Evolutionary conservation across 1,140 invertebrate species (phyloP).

Genomic region (Oedothorax gibbosus): DNA sequence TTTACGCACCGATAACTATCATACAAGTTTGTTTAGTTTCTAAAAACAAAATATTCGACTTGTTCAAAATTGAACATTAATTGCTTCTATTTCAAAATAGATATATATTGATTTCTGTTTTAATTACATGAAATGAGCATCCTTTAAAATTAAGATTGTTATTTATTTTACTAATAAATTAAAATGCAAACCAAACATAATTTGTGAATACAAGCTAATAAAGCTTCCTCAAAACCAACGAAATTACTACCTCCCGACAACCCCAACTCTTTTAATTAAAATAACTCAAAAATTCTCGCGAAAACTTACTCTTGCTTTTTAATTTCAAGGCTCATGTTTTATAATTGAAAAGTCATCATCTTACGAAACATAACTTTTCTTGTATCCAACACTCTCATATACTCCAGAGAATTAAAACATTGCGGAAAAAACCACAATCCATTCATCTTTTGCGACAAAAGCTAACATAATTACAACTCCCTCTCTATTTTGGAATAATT

Average conservation of each 20-base stretch:
- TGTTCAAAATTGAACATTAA: too few relatives aligned
- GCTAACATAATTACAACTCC: constrained; percentile 42
- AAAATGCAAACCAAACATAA: too few relatives aligned
- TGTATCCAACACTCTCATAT: neutral
- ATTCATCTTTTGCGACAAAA: constrained; percentile 15
- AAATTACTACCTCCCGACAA: neutral
- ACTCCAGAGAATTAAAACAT: neutral
- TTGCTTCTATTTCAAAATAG: too few relatives aligned
- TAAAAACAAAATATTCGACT: too few relatives aligned
- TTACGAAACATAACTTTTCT: neutral
- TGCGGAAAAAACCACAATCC: constrained; percentile 4
- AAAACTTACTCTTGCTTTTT: constrained; percentile 7
- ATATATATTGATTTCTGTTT: too few relatives aligned
- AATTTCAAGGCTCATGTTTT: constrained; percentile 9
- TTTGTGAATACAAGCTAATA: too few relatives aligned
- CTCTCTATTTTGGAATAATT: constrained; percentile 41
- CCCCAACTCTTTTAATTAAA: constrained; percentile 17
- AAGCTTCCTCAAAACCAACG: too few relatives aligned
- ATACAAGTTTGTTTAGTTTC: too few relatives aligned
- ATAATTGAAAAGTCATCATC: neutral
- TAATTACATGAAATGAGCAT: too few relatives aligned
- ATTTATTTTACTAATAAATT: too few relatives aligned
- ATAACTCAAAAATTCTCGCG: neutral
- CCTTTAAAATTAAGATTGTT: too few relatives aligned
- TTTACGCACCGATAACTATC: too few relatives aligned